Conservation (phyloP, 2,113 vertebrate genomes). For the Brachypteracias leptosomus region DNA sequence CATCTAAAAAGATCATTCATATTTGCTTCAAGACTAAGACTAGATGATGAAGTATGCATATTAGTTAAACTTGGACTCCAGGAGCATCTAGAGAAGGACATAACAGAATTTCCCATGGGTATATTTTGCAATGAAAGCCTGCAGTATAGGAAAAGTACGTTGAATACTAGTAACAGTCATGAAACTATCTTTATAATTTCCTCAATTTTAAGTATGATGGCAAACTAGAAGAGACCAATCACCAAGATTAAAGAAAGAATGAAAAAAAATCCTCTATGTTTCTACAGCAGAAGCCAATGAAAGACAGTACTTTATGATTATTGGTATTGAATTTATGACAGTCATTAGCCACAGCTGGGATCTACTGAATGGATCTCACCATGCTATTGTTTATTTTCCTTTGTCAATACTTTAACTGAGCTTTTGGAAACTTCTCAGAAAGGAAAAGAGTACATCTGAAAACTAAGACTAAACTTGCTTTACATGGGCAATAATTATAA, state of each 20-base stretch:
- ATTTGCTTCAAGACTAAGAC: neutral
- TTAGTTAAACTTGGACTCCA: neutral
- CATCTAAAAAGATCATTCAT: neutral
- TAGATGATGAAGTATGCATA: neutral
- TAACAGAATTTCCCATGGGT: neutral
- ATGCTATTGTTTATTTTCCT: neutral
- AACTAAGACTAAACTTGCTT: neutral
- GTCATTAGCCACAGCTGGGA: neutral
- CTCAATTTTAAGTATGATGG: neutral
- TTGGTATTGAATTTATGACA: neutral
- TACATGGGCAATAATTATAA: neutral
- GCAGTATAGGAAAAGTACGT: neutral
- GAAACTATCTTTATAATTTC: neutral
- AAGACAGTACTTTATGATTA: neutral
- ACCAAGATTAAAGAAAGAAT: neutral
- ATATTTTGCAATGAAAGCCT: neutral
- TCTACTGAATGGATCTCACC: neutral
- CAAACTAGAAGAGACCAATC: neutral
- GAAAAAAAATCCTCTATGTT: neutral
- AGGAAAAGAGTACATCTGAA: neutral
- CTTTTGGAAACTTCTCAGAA: neutral
- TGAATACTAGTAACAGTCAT: neutral
- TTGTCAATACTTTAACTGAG: neutral
- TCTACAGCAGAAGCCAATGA: neutral
- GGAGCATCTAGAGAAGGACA: slow-evolving; percentile 2